Evolutionary conservation across 64 coral and sea anemone species (phyloP), one percentile per base, ranked within the genome.

Genomic region (Pocillopora verrucosa): DNA sequence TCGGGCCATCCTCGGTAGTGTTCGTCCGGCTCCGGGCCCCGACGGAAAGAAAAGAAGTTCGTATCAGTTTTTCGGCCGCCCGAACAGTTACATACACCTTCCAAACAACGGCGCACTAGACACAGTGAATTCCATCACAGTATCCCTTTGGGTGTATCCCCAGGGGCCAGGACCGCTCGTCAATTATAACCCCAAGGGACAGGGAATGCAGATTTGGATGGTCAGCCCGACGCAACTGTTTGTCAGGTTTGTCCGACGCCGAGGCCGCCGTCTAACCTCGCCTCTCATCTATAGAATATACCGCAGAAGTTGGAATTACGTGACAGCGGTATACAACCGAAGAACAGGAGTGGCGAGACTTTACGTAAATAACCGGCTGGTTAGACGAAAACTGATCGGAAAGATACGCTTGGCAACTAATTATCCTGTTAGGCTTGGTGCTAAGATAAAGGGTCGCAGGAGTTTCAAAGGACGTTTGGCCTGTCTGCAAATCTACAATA

Each of bases 401-500:
- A 75, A 34, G 36, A 78, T 96, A 30, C 60, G 56, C 61, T 37
- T 96, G 72, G 91, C 95, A 13, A 96, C 95, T 58, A 96, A 96
- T 62, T 93, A 79, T 60, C 91, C 83, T 12, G 87, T 93, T 60
- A 41, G 91, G 69, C 38, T 96, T 56, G 95, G 95, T 81, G 88
- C 74, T 10, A 92, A 89, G 34, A 88, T 73, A 30, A 73, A 61
- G 5, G 84, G 89, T 59, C 0, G 0, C 12, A 80, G 94, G 30
- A 77, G 26, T 38, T 96, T 93, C 37, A 93, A 93, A 63, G 95
- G 95, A n/a, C 89, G 89, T 30, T 65, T 96, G 16, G 82, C 95
- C 15, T 96, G 95, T 61, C n/a, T 96, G 3, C 95, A 96, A 36
- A 63, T 96, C 58, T 96, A 90, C 37, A 96, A 96, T 51, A 91